phyloP scores from a whole-genome alignment of 2,797 vertebrate species.

The Scolopax rusticola region DNA sequence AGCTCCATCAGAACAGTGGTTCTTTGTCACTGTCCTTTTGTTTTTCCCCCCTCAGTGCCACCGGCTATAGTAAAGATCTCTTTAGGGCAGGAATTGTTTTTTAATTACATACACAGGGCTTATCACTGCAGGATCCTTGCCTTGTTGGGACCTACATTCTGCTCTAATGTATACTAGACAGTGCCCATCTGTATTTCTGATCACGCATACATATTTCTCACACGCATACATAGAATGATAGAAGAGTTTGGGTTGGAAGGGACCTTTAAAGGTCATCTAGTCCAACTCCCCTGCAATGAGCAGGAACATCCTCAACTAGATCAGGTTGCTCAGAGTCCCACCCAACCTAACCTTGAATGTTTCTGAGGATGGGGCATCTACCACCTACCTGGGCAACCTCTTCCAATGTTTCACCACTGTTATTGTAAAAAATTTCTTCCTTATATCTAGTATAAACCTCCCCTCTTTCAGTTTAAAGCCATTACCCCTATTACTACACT shows the following conservation, averaged over 20 bases:
- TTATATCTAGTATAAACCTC: not conserved
- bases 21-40: not conserved
- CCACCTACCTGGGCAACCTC: not conserved
- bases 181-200: not conserved
- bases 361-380: not conserved
- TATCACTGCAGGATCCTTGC: rapidly evolving
- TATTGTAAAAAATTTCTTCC: not conserved
- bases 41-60: not conserved
- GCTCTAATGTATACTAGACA: not conserved
- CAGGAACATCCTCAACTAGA: not conserved
- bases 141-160: not conserved
- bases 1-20: not conserved
- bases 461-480: not conserved
- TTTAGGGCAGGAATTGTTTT: not conserved
- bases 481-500: not conserved
- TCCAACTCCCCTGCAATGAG: not conserved
- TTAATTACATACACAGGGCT: not conserved
- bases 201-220: not conserved
- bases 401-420: not conserved
- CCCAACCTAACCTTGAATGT: not conserved
- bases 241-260: not conserved
- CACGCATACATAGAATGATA: not conserved
- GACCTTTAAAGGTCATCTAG: not conserved
- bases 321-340: not conserved
- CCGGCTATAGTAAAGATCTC: not conserved